phyloP scores from a whole-genome alignment of 2,797 vertebrate species.

The Kryptopterus vitreolus region DNA sequence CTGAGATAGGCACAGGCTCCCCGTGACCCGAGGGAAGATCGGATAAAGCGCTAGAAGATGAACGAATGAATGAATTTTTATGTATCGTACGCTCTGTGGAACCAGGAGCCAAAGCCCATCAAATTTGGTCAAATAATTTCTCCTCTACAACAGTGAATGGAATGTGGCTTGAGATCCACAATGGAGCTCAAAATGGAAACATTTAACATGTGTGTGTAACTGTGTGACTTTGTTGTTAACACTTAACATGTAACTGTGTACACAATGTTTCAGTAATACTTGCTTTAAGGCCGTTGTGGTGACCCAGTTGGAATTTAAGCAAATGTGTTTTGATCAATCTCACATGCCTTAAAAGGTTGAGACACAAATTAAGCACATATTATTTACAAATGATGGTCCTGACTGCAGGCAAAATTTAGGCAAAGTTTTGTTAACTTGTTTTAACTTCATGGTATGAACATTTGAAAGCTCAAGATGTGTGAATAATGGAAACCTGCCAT shows the following conservation, averaged over 20 bases:
- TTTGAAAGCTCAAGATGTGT: not conserved
- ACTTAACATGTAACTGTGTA: too few relatives aligned
- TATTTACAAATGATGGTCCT: not conserved
- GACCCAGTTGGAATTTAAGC: not conserved
- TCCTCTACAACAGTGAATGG: not conserved
- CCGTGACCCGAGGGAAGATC: too few relatives aligned
- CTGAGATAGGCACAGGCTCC: too few relatives aligned
- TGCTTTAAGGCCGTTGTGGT: not conserved
- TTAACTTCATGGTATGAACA: not conserved
- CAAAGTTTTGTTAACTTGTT: too few relatives aligned
- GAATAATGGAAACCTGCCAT: not conserved
- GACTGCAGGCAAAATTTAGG: too few relatives aligned
- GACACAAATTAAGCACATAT: not conserved
- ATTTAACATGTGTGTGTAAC: too few relatives aligned
- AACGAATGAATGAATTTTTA: too few relatives aligned
- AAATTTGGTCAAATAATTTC: not conserved
- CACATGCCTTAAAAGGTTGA: constrained; percentile 1
- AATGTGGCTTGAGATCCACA: not conserved
- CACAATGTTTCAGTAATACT: not conserved
- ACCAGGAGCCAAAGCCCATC: too few relatives aligned
- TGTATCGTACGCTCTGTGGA: not conserved
- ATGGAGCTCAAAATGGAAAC: too few relatives aligned
- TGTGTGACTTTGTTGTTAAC: too few relatives aligned
- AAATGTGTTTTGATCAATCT: not conserved
- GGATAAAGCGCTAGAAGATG: too few relatives aligned